Evolutionary conservation across 2,888 invertebrate genomes (phyloP), one percentile per base, ranked within the genome.

Genomic region (Torymus tubicola): DNA sequence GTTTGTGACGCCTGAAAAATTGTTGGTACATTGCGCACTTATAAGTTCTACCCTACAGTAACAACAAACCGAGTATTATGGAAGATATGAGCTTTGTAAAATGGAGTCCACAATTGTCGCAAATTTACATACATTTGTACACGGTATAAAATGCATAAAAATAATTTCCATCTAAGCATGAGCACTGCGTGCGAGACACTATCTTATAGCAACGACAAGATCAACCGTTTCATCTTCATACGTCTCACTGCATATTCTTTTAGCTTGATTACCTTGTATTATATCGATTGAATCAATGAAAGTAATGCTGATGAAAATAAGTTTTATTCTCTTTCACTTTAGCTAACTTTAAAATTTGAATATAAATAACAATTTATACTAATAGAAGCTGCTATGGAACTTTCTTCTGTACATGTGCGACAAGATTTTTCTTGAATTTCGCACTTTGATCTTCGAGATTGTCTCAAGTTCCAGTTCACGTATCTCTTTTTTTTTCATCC

Each of bases 91-190:
- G 68, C 72, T 70, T 50, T 52, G 21, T 16, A 76, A 79, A 79
- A 79, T 58, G 18, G 2, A 65, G 31, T 71, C 55, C 16, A 50
- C 68, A 14, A 75, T 63, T 42, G 67, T 68, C 78, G 78, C 81
- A 79, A 82, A 82, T 76, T 81, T 82, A 82, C 79, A 82, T 82
- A 79, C 76, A 79, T 79, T 79, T 82, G 79, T 82, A 82, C 82
- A 82, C 55, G 53, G 76, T 82, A 82, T 82, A 82, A 82, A 82
- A 79, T 79, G 82, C 82, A 82, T 82, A 82, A 82, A 82, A 82
- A 82, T 82, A 82, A 82, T 76, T 77, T 79, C 76, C 65, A 76
- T 73, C 31, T 64, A 82, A 82, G 79, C 82, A 76, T 82, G 72
- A 76, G 76, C 79, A 75, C 71, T 69, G 67, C 72, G 76, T 73